Percentiles rank a stretch among this genome's conserved stretches.
Conservation (phyloP, 1,140 invertebrate genomes). For the Leptonema lineaticorne region DNA sequence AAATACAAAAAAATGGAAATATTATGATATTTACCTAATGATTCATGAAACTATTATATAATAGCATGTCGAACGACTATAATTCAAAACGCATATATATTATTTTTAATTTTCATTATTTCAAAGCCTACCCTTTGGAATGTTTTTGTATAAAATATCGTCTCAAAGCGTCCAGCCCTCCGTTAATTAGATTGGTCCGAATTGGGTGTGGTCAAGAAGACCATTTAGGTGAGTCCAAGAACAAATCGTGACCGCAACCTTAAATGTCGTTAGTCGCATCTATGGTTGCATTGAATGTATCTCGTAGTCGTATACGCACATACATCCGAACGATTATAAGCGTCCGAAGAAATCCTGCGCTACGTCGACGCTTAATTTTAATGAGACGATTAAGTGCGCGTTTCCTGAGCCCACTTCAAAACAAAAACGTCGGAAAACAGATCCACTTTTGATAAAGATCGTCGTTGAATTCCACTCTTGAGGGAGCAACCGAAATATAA, state of each 20-base stretch:
- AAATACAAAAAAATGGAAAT: no score
- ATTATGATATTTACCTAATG: no score
- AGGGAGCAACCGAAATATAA: background rate
- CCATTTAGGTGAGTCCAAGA: slow-evolving; percentile 3
- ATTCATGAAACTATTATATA: no score
- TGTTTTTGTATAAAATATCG: background rate
- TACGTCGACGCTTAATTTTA: background rate
- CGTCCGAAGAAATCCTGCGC: no score
- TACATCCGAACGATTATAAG: no score
- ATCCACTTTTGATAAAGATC: background rate
- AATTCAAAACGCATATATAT: background rate
- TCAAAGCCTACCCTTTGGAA: background rate
- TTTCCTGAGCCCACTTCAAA: background rate
- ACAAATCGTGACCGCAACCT: slow-evolving; percentile 9
- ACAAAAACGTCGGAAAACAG: background rate
- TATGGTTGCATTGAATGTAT: no score
- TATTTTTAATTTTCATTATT: background rate
- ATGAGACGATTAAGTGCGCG: background rate
- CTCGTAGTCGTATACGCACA: no score
- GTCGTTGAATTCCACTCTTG: background rate
- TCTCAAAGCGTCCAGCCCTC: background rate
- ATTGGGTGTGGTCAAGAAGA: slow-evolving; percentile 15
- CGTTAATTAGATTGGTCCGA: slow-evolving; percentile 15
- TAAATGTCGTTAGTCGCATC: slow-evolving; percentile 17
- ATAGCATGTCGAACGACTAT: background rate